Conservation (phyloP, 2,797 vertebrate species). For the Phoeniculus purpureus region DNA sequence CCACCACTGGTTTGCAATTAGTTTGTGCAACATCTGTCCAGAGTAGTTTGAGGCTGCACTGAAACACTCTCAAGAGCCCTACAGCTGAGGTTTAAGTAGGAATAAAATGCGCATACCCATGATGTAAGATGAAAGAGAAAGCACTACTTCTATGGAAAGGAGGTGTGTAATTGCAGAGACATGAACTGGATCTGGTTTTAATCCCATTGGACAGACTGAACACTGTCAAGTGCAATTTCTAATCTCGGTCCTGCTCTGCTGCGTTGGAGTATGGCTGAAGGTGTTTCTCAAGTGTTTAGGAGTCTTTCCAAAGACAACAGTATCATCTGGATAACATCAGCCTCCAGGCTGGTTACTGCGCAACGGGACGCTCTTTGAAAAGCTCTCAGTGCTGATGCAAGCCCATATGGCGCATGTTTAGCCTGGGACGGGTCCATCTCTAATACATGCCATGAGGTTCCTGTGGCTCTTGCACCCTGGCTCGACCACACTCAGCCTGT, state of each 20-base stretch:
- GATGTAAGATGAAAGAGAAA: conserved; percentile 58
- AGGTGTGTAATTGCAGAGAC: conserved; percentile 64
- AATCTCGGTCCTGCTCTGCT: conserved; percentile 18
- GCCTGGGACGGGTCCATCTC: conserved; percentile 51
- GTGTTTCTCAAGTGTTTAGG: conserved; percentile 71
- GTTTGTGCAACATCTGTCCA: conserved; percentile 42
- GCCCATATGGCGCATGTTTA: conserved; percentile 56
- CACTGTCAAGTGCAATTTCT: conserved; percentile 47
- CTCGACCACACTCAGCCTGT: neutral
- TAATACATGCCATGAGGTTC: conserved; percentile 46
- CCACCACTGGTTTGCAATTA: conserved; percentile 42
- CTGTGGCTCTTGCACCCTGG: neutral
- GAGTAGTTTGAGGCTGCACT: neutral
- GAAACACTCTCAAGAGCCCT: conserved; percentile 34
- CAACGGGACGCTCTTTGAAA: conserved; percentile 56
- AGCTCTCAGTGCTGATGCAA: conserved; percentile 62
- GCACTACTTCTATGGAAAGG: conserved; percentile 5
- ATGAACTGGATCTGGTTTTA: conserved; percentile 50
- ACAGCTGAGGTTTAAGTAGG: conserved; percentile 8
- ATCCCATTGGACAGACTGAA: conserved; percentile 43
- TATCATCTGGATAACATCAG: conserved; percentile 70
- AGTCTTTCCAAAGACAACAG: conserved; percentile 67
- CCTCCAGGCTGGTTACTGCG: conserved; percentile 58
- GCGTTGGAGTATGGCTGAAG: conserved; percentile 36
- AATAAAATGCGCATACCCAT: neutral